Evolutionary conservation across 2,113 vertebrate genomes (phyloP).

Genomic region (Lamprotornis superbus): DNA sequence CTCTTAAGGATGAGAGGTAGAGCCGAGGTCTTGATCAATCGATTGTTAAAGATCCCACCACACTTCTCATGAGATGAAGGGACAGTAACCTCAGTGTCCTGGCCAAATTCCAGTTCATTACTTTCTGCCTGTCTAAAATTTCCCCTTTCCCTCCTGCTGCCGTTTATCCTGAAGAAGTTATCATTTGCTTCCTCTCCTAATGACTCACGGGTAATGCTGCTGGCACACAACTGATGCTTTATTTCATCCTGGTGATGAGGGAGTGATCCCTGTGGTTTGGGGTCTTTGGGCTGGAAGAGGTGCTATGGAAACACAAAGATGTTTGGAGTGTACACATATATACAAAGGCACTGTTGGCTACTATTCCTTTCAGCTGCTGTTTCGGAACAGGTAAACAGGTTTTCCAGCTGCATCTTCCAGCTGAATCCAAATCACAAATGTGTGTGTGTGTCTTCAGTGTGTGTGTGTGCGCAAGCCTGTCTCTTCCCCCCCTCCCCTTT

Average conservation of each 20-base stretch:
- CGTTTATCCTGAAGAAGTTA: slow-evolving; percentile 10
- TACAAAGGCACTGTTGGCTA: not conserved
- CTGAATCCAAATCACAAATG: slow-evolving; percentile 17
- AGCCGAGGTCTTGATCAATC: not conserved
- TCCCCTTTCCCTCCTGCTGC: not conserved
- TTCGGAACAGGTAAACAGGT: slow-evolving; percentile 51
- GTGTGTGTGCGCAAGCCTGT: not conserved
- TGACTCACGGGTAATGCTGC: slow-evolving; percentile 7
- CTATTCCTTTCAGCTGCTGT: not conserved
- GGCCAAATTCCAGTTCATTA: slow-evolving; percentile 49
- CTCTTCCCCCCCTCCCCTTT: not conserved
- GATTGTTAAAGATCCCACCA: slow-evolving; percentile 15
- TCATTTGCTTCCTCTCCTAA: not conserved
- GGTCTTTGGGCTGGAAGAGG: slow-evolving; percentile 27
- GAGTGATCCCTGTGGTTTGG: slow-evolving; percentile 36
- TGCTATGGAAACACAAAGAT: slow-evolving; percentile 29
- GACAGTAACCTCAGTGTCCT: slow-evolving; percentile 35
- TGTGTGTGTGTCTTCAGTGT: not conserved
- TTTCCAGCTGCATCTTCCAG: slow-evolving; percentile 28
- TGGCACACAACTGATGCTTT: slow-evolving; percentile 33
- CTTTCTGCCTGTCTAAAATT: slow-evolving; percentile 34
- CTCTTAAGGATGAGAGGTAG: not conserved
- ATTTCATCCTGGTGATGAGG: slow-evolving; percentile 38
- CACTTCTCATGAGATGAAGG: not conserved
- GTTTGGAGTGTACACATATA: not conserved